Percentiles rank a stretch among this genome's conserved stretches.
Evolutionary conservation across 2,888 invertebrate genomes (phyloP).

Genomic region (Calliscelio sp.): DNA sequence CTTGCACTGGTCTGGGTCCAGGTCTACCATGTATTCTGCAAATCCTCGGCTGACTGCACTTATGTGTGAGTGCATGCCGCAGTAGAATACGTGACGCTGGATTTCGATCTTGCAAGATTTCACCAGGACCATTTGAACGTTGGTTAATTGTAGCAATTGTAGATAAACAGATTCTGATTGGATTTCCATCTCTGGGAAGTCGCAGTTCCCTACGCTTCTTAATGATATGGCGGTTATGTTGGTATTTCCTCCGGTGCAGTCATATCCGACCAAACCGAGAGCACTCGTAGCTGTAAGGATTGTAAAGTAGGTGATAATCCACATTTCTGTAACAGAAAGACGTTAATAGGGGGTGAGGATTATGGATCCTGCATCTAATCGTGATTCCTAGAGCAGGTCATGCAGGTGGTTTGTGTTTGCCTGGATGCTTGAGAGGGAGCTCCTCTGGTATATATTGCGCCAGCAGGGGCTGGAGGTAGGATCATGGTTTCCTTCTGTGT

Average conservation of each 20-base stretch:
- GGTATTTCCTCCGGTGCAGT: slow-evolving; percentile 6
- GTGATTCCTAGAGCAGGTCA: too few relatives aligned
- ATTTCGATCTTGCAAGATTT: background rate
- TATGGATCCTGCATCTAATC: too few relatives aligned
- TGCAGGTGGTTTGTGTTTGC: too few relatives aligned
- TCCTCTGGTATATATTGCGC: too few relatives aligned
- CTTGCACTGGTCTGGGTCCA: background rate
- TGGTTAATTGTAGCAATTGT: background rate
- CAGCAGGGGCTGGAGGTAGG: too few relatives aligned
- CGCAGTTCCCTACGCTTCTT: slow-evolving; percentile 9
- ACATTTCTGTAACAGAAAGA: too few relatives aligned
- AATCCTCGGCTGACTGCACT: slow-evolving; percentile 44
- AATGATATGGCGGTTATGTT: background rate
- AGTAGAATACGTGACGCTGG: slow-evolving; percentile 14
- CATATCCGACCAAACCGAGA: background rate
- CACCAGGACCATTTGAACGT: background rate
- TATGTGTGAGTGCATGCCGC: too few relatives aligned
- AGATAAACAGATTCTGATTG: background rate
- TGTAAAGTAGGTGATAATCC: background rate
- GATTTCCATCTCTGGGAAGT: background rate
- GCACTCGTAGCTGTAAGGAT: background rate
- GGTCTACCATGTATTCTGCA: slow-evolving; percentile 52
- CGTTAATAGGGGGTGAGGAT: too few relatives aligned
- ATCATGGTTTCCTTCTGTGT: too few relatives aligned
- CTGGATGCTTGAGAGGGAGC: too few relatives aligned